Conservation (phyloP, 1,140 invertebrate species). For the Lasioglossum albipes region DNA sequence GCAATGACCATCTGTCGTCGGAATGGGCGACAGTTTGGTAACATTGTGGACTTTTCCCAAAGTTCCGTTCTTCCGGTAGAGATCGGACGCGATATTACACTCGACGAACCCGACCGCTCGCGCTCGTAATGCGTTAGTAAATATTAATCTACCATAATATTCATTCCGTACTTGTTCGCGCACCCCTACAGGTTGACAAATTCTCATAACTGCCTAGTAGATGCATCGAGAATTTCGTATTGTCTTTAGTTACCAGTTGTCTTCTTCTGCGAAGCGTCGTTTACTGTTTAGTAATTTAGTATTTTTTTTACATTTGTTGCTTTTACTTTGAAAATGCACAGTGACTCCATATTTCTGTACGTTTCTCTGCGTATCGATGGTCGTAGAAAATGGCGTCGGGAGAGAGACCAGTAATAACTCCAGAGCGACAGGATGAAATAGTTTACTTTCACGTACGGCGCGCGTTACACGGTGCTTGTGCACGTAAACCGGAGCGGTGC, state of each 20-base stretch:
- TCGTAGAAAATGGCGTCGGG: neutral
- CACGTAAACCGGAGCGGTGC: neutral
- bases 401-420: neutral
- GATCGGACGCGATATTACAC: constrained; percentile 2
- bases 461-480: neutral
- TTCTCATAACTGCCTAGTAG: no score
- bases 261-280: no score
- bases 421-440: neutral
- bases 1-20: constrained; percentile 1
- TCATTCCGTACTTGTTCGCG: no score
- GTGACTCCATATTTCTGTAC: neutral
- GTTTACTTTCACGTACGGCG: neutral
- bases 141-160: no score
- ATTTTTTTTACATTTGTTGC: no score
- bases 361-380: neutral
- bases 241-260: no score
- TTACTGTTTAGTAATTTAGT: no score
- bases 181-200: no score
- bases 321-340: neutral
- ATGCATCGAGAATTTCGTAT: no score
- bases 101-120: neutral
- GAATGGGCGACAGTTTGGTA: constrained; percentile 1
- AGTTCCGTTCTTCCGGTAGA: neutral
- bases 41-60: neutral
- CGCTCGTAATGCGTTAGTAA: neutral